phyloP scores from a whole-genome alignment of 2,113 vertebrate genomes.

The Cynocephalus volans region DNA sequence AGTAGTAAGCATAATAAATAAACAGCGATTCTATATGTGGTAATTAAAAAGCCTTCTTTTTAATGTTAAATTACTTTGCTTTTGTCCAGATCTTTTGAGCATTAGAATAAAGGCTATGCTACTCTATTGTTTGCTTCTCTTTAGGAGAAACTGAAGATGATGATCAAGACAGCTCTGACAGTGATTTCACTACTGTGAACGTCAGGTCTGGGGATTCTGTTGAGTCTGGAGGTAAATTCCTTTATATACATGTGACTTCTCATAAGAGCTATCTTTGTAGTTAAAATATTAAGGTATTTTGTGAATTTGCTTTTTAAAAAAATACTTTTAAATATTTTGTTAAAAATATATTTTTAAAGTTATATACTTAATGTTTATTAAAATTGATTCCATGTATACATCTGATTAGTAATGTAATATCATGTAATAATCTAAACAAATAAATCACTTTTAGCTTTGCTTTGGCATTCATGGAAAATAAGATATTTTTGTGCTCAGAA shows the following conservation, averaged over 20 bases:
- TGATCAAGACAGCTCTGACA: constrained; percentile 59
- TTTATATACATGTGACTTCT: not conserved
- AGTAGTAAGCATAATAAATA: constrained; percentile 30
- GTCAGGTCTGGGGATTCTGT: constrained; percentile 57
- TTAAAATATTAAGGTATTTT: constrained; percentile 47
- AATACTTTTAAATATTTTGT: not conserved
- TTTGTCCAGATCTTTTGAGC: not conserved
- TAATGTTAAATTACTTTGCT: not conserved
- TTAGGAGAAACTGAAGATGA: constrained; percentile 79
- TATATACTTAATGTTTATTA: not conserved
- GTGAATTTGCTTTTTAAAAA: constrained; percentile 17
- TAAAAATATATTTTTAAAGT: constrained; percentile 5
- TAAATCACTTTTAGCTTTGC: not conserved
- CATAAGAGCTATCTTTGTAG: constrained; percentile 51
- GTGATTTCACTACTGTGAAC: not conserved
- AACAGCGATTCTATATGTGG: not conserved
- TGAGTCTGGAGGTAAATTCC: constrained; percentile 72
- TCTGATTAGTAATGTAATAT: not conserved
- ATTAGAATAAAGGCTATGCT: not conserved
- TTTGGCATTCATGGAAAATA: constrained; percentile 37
- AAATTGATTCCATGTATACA: constrained; percentile 5
- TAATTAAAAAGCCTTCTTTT: not conserved
- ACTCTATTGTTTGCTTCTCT: constrained; percentile 10
- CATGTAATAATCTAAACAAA: constrained; percentile 15
- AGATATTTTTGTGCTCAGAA: constrained; percentile 47